Conservation (phyloP, 2,888 invertebrate species). For the Himalopsyche kuldschensis region DNA sequence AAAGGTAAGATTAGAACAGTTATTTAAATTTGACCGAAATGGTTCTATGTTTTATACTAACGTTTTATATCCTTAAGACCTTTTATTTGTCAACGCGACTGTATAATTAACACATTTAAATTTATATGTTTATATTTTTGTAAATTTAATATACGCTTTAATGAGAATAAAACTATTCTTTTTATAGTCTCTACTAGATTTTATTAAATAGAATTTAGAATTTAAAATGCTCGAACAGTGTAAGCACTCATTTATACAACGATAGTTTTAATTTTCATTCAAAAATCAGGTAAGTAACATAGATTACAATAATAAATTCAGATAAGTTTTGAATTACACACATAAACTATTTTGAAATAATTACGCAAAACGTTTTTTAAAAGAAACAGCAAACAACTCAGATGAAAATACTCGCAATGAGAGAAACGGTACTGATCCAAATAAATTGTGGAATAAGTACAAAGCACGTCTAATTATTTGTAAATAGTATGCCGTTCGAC, state of each 20-base stretch:
- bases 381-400: no score
- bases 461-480: no score
- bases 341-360: no score
- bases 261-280: neutral
- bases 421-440: no score
- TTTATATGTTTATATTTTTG: neutral
- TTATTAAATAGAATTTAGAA: neutral
- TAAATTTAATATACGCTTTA: neutral
- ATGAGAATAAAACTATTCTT: neutral
- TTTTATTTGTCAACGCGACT: neutral
- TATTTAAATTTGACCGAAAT: neutral
- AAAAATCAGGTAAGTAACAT: no score
- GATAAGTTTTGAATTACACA: no score
- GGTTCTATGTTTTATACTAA: neutral
- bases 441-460: no score
- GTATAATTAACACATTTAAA: neutral
- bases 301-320: no score
- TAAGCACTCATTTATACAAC: neutral
- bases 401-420: no score
- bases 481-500: no score
- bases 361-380: no score
- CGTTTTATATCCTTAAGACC: neutral
- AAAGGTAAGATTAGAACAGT: neutral
- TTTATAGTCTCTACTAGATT: neutral
- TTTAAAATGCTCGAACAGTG: neutral